Percentiles rank a stretch among this genome's conserved stretches.
Conservation (phyloP, 2,888 invertebrate species). For the Xestia rhomboidea region DNA sequence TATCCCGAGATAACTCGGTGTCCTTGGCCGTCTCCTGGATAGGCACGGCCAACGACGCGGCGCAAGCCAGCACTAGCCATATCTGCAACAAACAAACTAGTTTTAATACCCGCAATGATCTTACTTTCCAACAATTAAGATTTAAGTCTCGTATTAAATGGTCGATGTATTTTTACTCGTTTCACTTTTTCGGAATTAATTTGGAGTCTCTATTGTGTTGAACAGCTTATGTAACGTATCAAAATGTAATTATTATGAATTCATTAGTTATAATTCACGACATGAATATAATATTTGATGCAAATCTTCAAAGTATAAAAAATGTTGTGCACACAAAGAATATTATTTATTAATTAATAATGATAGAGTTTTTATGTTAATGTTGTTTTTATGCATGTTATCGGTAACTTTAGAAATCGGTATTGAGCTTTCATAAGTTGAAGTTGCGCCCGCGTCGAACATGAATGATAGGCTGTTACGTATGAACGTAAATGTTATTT, state of each 20-base stretch:
- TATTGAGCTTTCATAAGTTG: conserved; percentile 51
- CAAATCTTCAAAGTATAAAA: conserved; percentile 21
- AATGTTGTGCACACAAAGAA: conserved; percentile 25
- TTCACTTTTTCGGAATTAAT: conserved; percentile 53
- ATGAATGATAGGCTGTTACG: conserved; percentile 47
- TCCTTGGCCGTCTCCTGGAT: conserved; percentile 76
- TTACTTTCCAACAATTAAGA: conserved; percentile 56
- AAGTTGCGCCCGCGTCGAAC: conserved; percentile 27
- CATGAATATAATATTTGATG: conserved; percentile 31
- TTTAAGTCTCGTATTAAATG: conserved; percentile 27
- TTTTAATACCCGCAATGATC: conserved; percentile 9
- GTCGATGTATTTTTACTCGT: conserved; percentile 35
- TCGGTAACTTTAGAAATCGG: conserved; percentile 53
- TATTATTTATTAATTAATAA: conserved; percentile 31
- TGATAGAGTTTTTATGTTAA: conserved; percentile 32
- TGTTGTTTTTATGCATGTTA: conserved; percentile 24
- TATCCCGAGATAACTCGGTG: conserved; percentile 86
- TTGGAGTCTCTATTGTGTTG: conserved; percentile 31
- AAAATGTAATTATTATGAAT: conserved; percentile 31
- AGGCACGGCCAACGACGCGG: conserved; percentile 84
- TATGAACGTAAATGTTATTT: conserved; percentile 34
- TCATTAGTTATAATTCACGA: conserved; percentile 33
- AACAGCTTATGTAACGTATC: conserved; percentile 19
- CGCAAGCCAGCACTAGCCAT: conserved; percentile 90
- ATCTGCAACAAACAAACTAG: conserved; percentile 87